Percentiles rank a stretch among this genome's conserved stretches.
phyloP scores from a whole-genome alignment of 2,113 vertebrate species.

The Mungos mungo region DNA sequence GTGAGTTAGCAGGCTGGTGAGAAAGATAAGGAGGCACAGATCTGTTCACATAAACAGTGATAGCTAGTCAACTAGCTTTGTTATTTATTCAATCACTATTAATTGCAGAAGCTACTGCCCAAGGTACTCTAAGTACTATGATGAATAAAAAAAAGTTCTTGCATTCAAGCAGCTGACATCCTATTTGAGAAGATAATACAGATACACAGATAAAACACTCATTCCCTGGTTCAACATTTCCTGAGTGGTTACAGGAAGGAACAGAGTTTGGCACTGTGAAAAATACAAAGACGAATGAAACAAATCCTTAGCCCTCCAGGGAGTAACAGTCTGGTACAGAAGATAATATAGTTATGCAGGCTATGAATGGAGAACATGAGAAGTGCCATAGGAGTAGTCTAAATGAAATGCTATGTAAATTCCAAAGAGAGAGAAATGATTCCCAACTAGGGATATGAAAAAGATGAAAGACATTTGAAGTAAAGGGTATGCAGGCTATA shows the following conservation, averaged over 20 bases:
- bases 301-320: neutral
- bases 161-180: neutral
- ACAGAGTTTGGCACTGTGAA: neutral
- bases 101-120: neutral
- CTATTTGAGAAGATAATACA: neutral
- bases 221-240: neutral
- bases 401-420: neutral
- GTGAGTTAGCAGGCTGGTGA: neutral
- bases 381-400: neutral
- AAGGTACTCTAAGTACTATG: neutral
- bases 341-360: neutral
- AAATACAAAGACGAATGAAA: constrained; percentile 35
- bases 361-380: neutral
- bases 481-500: neutral
- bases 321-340: neutral
- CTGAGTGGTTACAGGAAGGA: neutral
- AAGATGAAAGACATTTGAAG: neutral
- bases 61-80: neutral
- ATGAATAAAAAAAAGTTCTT: neutral
- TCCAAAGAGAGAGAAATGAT: neutral
- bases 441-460: neutral
- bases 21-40: neutral
- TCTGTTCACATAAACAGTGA: neutral
- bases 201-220: neutral
- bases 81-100: constrained; percentile 15